A percentile compares a stretch with the other conserved stretches of the same genome.
Conservation (phyloP, 2,797 vertebrate genomes). For the Agapornis canus region DNA sequence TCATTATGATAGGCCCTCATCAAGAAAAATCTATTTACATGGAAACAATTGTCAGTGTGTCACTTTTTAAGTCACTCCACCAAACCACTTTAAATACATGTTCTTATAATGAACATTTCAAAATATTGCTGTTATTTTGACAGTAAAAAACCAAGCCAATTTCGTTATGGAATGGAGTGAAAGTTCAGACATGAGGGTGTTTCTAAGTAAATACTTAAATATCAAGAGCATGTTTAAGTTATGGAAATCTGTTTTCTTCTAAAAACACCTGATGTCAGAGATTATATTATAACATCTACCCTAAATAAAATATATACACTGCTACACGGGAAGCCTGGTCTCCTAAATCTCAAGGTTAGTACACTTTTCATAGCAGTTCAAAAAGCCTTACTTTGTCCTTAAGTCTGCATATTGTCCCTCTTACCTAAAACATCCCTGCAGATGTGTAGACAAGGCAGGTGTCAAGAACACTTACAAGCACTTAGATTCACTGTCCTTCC, state of each 20-base stretch:
- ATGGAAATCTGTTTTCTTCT: neutral
- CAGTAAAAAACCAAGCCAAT: neutral
- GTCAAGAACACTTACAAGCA: neutral
- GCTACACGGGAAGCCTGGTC: neutral
- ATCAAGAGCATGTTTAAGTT: neutral
- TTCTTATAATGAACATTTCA: neutral
- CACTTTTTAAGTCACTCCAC: neutral
- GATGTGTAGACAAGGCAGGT: neutral
- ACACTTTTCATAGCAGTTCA: neutral
- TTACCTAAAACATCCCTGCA: neutral
- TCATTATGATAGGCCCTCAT: neutral
- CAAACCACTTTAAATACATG: neutral
- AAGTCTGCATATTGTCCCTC: neutral
- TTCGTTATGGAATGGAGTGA: neutral
- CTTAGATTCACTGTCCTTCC: neutral
- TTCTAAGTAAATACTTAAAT: neutral
- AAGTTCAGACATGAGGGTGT: neutral
- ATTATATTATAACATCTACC: neutral
- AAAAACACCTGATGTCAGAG: neutral
- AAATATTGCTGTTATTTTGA: neutral
- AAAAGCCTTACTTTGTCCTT: neutral
- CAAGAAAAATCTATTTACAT: neutral
- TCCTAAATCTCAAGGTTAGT: neutral
- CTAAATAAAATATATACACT: neutral
- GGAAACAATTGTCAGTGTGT: neutral